These are phyloP conservation scores for Anniella stebbinsi DNA, from an alignment of 2,797 vertebrate species.

Conservation along the genomic window DNA sequence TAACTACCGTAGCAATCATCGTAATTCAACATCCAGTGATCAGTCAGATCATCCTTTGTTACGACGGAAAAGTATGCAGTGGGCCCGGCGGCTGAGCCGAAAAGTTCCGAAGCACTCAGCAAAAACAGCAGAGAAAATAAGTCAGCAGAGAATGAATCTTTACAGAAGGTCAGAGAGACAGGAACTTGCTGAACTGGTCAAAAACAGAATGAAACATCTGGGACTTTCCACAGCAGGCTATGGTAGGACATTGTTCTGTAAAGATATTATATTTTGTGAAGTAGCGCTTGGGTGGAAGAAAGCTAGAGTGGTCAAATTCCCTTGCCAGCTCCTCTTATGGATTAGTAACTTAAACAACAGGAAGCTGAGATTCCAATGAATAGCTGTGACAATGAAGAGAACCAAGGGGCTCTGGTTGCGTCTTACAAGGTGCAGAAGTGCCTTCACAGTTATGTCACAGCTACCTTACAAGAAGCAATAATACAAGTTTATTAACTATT, in stretches of 20 bases:
- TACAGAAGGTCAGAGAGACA: conserved; percentile 84
- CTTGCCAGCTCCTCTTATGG: background rate
- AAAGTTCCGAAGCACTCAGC: conserved; percentile 80
- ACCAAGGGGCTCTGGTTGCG: no score
- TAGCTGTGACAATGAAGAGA: background rate
- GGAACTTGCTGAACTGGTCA: conserved; percentile 86
- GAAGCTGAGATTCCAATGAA: background rate
- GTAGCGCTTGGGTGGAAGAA: background rate
- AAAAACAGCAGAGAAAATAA: conserved; percentile 82
- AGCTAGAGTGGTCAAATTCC: background rate
- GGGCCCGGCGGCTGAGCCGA: conserved; percentile 82
- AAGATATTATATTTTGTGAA: background rate
- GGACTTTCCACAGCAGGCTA: conserved; percentile 84
- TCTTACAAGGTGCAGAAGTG: background rate
- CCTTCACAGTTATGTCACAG: background rate
- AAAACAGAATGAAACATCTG: conserved; percentile 87
- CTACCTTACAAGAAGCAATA: background rate
- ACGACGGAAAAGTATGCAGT: conserved; percentile 85
- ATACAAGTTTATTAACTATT: background rate
- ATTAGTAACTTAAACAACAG: background rate
- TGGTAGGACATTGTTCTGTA: conserved; percentile 70
- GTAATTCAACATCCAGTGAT: conserved; percentile 80
- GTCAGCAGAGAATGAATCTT: conserved; percentile 81
- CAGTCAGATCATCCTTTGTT: conserved; percentile 81
- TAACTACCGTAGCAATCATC: conserved; percentile 75